Base-by-base conservation (phyloP, 2,797 vertebrate species). In the Leptodactylus fallax region DNA sequence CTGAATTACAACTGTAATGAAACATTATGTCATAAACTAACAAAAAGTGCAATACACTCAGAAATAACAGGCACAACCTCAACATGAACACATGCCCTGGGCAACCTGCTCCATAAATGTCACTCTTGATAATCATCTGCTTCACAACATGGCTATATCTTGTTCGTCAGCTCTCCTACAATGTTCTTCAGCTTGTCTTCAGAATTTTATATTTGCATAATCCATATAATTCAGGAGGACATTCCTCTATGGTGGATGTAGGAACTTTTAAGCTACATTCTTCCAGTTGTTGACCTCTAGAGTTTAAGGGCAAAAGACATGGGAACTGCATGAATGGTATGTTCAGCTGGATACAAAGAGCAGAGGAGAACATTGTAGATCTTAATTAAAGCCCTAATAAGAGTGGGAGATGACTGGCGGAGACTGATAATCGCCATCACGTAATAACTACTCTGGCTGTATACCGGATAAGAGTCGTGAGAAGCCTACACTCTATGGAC, bases 271-370 rank as follows among this genome's bases (percentile, higher is more conserved):
- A 78, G 58, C 45, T 77, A 51, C 49, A 82, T 83, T 69, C 82
- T 89, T 86, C 25, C 63, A 83, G 58, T 25, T 55, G 27, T 16
- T 89, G 84, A 85, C 83, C 87, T 81, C 84, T 51, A 49, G 7
- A 79, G 61, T 83, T 69, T 69, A 45, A 79, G 85, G 56, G 88
- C 79, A 89, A 89, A 86, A 83, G 72, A 79, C 88, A 83, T 86
- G 88, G 80, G 88, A 89, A 83, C 8, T 71, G 80, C 61, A 89
- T 53, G 47, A 51, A 58, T 79, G 80, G 56, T 51, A 89, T 83
- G 51, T 63, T 58, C 71, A 51, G 9, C 55, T 72, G 47, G 58
- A 85, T 63, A 61, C 72, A 77, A 51, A 51, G 58, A 77, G 51
- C 51, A 56, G 81, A 89, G 71, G 36, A 71, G 49, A 67, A 27